A percentile compares a stretch with the other conserved stretches of the same genome.
Evolutionary conservation across 1,140 invertebrate genomes (phyloP).

Genomic region (Popillia japonica): DNA sequence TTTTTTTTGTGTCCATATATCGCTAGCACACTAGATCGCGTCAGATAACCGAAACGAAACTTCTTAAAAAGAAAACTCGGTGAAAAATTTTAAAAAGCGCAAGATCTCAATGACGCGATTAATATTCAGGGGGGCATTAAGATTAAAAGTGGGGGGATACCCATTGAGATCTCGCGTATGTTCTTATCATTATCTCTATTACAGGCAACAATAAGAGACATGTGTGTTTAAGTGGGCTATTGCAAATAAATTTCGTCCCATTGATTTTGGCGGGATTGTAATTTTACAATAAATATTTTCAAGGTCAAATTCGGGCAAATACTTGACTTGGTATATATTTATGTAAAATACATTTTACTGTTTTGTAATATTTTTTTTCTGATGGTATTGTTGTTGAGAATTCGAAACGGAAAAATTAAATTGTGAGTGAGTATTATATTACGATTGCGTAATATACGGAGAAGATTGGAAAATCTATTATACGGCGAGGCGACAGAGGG

Average conservation of each 20-base stretch:
- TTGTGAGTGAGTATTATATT: neutral
- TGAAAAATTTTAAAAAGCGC: conserved; percentile 28
- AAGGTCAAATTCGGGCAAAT: conserved; percentile 58
- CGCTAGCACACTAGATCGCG: neutral
- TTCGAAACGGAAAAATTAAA: neutral
- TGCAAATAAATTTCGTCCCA: conserved; percentile 56
- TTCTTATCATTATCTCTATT: conserved; percentile 34
- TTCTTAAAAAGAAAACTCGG: conserved; percentile 28
- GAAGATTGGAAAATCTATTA: neutral
- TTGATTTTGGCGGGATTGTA: conserved; percentile 45
- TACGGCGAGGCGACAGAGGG: neutral
- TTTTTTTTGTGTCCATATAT: conserved; percentile 42
- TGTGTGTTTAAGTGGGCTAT: conserved; percentile 50
- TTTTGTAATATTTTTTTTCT: no score
- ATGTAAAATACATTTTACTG: conserved; percentile 60
- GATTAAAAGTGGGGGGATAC: neutral
- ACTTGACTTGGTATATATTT: conserved; percentile 58
- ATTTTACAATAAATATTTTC: conserved; percentile 61
- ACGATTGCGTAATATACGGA: conserved; percentile 2
- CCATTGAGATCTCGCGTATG: neutral
- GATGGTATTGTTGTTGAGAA: conserved; percentile 27
- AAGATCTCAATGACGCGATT: neutral
- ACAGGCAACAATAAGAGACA: conserved; percentile 36
- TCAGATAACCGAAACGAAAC: conserved; percentile 14
- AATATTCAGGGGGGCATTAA: neutral